Evolutionary conservation across 2,888 invertebrate species (phyloP).

Genomic region (Troglohyphantes excavatus): DNA sequence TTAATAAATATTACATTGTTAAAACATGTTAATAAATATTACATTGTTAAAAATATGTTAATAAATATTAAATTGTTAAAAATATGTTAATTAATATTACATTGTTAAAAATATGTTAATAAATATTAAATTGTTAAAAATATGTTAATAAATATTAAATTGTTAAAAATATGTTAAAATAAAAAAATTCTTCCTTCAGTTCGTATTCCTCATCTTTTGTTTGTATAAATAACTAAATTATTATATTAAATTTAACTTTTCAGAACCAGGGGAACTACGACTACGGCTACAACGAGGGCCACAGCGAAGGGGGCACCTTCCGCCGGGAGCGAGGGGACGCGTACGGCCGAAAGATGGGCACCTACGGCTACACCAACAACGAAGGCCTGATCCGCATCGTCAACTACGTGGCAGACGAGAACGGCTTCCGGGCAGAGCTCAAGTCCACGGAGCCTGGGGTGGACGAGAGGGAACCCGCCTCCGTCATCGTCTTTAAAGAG

Average conservation of each 20-base stretch:
- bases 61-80: too few relatives aligned
- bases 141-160: too few relatives aligned
- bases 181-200: too few relatives aligned
- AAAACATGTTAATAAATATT: too few relatives aligned
- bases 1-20: too few relatives aligned
- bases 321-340: conserved; percentile 77
- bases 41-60: too few relatives aligned
- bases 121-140: too few relatives aligned
- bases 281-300: conserved; percentile 79
- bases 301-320: conserved; percentile 78
- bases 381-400: conserved; percentile 79
- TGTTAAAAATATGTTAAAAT: too few relatives aligned
- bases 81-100: too few relatives aligned
- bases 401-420: conserved; percentile 79
- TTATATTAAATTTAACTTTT: neutral
- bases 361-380: conserved; percentile 79
- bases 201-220: too few relatives aligned
- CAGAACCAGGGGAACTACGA: conserved; percentile 79
- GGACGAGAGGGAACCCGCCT: conserved; percentile 67
- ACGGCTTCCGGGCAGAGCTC: conserved; percentile 78
- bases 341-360: conserved; percentile 70
- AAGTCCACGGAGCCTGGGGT: conserved; percentile 75
- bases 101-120: too few relatives aligned
- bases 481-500: conserved; percentile 76
- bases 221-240: too few relatives aligned